Evolutionary conservation across 2,113 vertebrate species (phyloP).

Genomic region (Aptenodytes patagonicus): DNA sequence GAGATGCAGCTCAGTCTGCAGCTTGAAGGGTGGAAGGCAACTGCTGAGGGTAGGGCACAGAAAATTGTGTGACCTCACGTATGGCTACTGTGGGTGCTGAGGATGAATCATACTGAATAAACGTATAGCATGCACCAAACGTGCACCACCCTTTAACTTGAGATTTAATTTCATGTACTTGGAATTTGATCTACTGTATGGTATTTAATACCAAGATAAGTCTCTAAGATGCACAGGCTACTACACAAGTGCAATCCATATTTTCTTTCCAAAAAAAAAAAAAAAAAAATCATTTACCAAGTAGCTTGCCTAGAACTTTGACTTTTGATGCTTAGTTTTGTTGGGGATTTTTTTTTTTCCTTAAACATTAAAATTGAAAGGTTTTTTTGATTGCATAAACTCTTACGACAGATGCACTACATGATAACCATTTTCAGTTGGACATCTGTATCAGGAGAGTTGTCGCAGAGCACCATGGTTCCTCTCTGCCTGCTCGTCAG

Average conservation of each 20-base stretch:
- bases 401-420: background rate
- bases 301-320: background rate
- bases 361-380: background rate
- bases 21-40: background rate
- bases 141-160: background rate
- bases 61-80: background rate
- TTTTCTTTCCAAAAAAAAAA: background rate
- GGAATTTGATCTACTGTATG: background rate
- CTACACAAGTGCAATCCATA: background rate
- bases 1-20: background rate
- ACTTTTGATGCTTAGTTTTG: background rate
- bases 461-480: background rate
- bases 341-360: background rate
- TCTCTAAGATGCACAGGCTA: background rate
- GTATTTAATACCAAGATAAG: background rate
- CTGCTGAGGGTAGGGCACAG: background rate
- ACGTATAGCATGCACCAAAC: background rate
- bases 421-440: background rate
- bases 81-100: background rate
- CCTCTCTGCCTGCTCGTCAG: background rate
- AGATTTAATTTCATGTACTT: background rate
- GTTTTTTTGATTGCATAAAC: background rate
- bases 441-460: background rate
- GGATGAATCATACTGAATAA: background rate
- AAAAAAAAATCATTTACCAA: background rate